Percentiles rank a stretch among this genome's conserved stretches.
phyloP scores from a whole-genome alignment of 1,140 invertebrate species.

The Ericerus pela region DNA sequence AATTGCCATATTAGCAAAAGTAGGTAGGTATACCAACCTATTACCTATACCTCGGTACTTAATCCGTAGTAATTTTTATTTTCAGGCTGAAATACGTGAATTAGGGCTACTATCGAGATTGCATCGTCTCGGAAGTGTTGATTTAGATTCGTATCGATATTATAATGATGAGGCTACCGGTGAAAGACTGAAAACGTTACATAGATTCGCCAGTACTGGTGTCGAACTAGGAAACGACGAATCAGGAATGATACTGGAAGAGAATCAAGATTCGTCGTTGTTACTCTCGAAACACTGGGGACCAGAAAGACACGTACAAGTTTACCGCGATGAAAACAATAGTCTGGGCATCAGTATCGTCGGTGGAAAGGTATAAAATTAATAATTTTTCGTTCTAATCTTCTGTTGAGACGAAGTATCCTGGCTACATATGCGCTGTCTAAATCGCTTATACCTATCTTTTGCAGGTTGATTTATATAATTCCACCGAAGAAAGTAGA shows the following conservation, averaged over 20 bases:
- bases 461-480: conserved; percentile 42
- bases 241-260: conserved; percentile 3
- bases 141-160: background rate
- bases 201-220: conserved; percentile 19
- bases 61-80: too few relatives aligned
- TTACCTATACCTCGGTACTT: too few relatives aligned
- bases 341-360: conserved; percentile 92
- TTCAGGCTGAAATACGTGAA: background rate
- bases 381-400: background rate
- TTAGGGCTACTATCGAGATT: background rate
- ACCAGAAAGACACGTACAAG: conserved; percentile 53
- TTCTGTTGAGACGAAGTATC: background rate
- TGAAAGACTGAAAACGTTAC: background rate
- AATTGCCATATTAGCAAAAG: too few relatives aligned
- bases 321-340: conserved; percentile 54
- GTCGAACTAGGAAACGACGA: conserved; percentile 18
- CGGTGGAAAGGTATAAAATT: conserved; percentile 66
- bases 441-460: background rate
- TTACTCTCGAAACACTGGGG: conserved; percentile 73
- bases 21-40: too few relatives aligned
- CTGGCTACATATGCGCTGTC: background rate
- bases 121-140: background rate
- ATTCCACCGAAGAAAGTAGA: conserved; percentile 32
- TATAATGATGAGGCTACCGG: background rate
- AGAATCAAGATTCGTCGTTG: conserved; percentile 25